Percentiles rank a stretch among this genome's conserved stretches.
Conservation (phyloP, 2,797 vertebrate species). For the Parauchenoglanis punctatus region DNA sequence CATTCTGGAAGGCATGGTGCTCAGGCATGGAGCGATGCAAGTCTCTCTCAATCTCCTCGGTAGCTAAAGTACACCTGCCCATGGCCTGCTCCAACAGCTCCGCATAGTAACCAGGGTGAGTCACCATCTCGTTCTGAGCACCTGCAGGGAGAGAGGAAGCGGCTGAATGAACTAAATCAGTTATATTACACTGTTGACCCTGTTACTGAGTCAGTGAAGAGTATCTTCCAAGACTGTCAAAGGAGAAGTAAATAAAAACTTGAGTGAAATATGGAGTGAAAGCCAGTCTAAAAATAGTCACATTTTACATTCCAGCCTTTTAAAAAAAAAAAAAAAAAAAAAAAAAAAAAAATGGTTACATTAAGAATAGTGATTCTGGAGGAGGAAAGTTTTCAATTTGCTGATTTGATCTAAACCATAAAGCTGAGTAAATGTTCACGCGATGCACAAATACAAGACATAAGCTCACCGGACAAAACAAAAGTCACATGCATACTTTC, state of each 20-base stretch:
- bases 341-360: background rate
- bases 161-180: background rate
- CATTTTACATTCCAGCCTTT: background rate
- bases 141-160: slow-evolving; percentile 69
- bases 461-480: background rate
- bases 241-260: background rate
- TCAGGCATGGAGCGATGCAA: slow-evolving; percentile 98
- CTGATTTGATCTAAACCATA: background rate
- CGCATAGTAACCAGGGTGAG: slow-evolving; percentile 89
- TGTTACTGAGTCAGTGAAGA: background rate
- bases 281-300: background rate
- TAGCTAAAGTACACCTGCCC: slow-evolving; percentile 87
- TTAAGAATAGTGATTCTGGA: background rate
- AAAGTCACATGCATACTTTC: background rate
- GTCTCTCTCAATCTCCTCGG: slow-evolving; percentile 96
- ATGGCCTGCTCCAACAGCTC: slow-evolving; percentile 88
- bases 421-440: background rate
- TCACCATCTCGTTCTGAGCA: slow-evolving; percentile 92
- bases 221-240: background rate
- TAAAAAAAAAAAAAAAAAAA: background rate
- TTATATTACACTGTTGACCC: background rate
- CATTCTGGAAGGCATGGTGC: slow-evolving; percentile 95
- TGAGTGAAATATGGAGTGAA: background rate
- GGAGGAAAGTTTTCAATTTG: background rate
- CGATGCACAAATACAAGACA: background rate